Percentiles rank a stretch among this genome's conserved stretches.
phyloP scores from a whole-genome alignment of 2,888 invertebrate genomes.

The Lasius fuliginosus region DNA sequence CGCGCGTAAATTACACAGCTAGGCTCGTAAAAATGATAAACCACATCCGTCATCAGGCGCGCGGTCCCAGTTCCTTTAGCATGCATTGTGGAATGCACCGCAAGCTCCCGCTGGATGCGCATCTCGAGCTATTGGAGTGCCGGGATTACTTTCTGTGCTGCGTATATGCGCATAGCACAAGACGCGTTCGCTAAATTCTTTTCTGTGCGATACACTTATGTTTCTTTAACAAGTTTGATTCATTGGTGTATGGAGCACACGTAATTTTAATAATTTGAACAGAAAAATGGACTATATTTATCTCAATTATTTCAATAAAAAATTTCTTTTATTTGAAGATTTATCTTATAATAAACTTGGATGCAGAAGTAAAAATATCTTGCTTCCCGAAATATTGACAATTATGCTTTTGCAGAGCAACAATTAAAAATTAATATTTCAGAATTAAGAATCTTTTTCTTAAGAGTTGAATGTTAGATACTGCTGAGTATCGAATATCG shows the following conservation, averaged over 20 bases:
- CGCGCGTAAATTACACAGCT: conserved; percentile 64
- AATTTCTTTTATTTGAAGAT: background rate
- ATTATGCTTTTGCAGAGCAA: background rate
- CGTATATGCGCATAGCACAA: background rate
- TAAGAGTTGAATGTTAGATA: background rate
- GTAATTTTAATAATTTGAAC: background rate
- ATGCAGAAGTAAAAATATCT: background rate
- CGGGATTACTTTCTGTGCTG: background rate
- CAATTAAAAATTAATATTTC: background rate
- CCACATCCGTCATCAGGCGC: conserved; percentile 60
- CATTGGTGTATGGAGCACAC: background rate
- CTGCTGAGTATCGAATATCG: background rate
- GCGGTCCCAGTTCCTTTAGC: conserved; percentile 53
- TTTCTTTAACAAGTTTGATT: background rate
- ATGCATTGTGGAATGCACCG: conserved; percentile 25
- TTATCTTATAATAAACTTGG: background rate
- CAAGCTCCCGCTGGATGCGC: conserved; percentile 25
- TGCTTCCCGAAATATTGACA: background rate
- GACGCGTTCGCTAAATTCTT: background rate
- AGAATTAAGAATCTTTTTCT: background rate
- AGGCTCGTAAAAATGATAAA: conserved; percentile 49
- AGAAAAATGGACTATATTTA: background rate
- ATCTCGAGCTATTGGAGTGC: background rate
- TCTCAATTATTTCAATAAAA: background rate
- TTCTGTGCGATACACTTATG: background rate